Conservation (phyloP, 2,113 vertebrate species). For the Tretioscincus oriximinensis region DNA sequence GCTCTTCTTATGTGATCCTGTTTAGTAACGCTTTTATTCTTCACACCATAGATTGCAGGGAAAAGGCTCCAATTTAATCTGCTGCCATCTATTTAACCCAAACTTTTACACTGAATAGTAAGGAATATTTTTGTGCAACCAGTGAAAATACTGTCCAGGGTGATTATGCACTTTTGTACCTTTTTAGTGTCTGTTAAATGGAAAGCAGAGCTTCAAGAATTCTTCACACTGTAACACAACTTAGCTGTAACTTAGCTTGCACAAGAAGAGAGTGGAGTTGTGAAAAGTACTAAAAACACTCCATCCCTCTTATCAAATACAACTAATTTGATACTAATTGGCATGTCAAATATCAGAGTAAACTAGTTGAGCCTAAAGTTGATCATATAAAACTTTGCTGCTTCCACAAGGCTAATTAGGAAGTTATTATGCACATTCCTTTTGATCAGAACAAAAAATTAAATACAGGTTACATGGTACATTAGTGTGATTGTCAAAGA, state of each 20-base stretch:
- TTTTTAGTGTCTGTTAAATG: too few species aligned
- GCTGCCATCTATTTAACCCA: too few species aligned
- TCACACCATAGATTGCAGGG: too few species aligned
- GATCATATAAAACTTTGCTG: slow-evolving; percentile 25
- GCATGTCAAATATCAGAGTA: slow-evolving; percentile 2
- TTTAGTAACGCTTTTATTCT: too few species aligned
- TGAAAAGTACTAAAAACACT: background rate
- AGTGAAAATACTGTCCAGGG: too few species aligned
- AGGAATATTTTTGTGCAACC: too few species aligned
- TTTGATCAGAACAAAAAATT: slow-evolving; percentile 60
- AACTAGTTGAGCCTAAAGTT: background rate
- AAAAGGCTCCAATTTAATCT: too few species aligned
- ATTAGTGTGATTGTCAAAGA: slow-evolving; percentile 68
- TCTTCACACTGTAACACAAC: too few species aligned
- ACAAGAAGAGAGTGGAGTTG: background rate
- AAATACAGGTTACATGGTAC: slow-evolving; percentile 64
- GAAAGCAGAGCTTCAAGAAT: background rate
- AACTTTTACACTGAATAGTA: background rate
- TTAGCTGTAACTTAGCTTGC: too few species aligned
- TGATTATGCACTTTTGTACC: background rate
- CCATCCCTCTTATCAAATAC: background rate
- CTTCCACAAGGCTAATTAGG: slow-evolving; percentile 52
- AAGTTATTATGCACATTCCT: slow-evolving; percentile 28
- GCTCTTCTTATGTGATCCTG: too few species aligned
- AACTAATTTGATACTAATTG: background rate